Base-by-base conservation (phyloP, 37 sponge, comb jelly and placozoan genomes). In the Ephydatia muelleri region DNA sequence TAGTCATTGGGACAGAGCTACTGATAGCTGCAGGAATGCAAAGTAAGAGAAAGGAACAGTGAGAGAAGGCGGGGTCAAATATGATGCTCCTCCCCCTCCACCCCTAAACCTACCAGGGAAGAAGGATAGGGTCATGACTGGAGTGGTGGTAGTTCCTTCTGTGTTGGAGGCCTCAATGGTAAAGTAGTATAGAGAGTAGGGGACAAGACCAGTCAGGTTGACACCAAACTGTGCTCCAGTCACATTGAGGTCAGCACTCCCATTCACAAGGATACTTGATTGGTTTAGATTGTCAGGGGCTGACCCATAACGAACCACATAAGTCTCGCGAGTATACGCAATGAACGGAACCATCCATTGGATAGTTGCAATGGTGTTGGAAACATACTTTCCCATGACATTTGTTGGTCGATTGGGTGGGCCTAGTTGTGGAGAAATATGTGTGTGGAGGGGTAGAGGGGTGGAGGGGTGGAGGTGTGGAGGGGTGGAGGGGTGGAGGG, bases 311-410 rank as follows among this genome's bases (percentile, higher is more conserved):
- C 31, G 21, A 23, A 84, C 73, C 0, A 34, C n/a, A 70, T 90
- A 90, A 28, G 66, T 85, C 86, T 90, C 90, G 38, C 66, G 82
- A 48, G 84, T 85, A 70, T 90, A 90, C 38, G 81, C 49, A 16
- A 90, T 33, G 13, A 21, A 27, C 36, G 77, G 21, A 0, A 90
- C 78, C 3, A 33, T 80, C 86, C 86, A 90, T 34, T 57, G 57
- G 32, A 90, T 76, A 29, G 71, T 90, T 37, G 71, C 82, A 36
- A 36, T 70, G 33, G 73, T 22, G 13, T 80, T 68, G 23, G 25
- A 21, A 22, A 81, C 5, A 65, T 36, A 38, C 0, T 5, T 38
- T 21, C 28, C 19, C 28, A 36, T 76, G 19, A 82, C 49, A 30
- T 16, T 38, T 21, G 34, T 37, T 1, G 79, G 67, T 8, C 29